Conservation (phyloP, 2,888 invertebrate species). For the Cryptophagus acutangulus region DNA sequence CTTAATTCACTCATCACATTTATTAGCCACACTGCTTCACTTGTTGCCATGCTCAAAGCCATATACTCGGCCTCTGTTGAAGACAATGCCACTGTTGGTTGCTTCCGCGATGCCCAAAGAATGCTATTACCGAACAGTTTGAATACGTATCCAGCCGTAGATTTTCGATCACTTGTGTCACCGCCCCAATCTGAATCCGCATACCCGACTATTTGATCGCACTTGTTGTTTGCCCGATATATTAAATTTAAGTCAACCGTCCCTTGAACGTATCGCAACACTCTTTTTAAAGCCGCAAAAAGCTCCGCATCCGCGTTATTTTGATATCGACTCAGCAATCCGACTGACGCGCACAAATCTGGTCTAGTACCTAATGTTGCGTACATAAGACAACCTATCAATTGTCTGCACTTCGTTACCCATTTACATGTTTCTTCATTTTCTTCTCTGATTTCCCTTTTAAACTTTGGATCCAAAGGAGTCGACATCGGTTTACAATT, state of each 20-base stretch:
- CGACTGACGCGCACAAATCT: not conserved
- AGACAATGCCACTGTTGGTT: too few species aligned
- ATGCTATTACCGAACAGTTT: too few species aligned
- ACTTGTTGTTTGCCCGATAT: too few species aligned
- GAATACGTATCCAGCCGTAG: too few species aligned
- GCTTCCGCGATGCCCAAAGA: too few species aligned
- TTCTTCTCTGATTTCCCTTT: not conserved
- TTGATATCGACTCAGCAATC: constrained; percentile 3
- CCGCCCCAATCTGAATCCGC: too few species aligned
- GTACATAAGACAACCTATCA: not conserved
- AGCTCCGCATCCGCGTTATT: not conserved
- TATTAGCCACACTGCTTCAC: too few species aligned
- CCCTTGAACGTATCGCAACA: not conserved
- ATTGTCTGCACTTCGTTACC: not conserved
- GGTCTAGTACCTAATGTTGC: not conserved
- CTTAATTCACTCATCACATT: too few species aligned
- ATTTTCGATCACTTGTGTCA: too few species aligned
- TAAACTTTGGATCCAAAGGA: not conserved
- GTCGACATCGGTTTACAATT: constrained; percentile 11
- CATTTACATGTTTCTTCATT: not conserved
- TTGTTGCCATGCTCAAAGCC: too few species aligned
- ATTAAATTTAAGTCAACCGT: not conserved
- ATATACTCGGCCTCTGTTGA: too few species aligned
- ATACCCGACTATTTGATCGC: too few species aligned
- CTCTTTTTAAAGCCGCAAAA: constrained; percentile 1